These are phyloP conservation scores for Sinhomidia bicolor DNA, from an alignment of 2,888 invertebrate genomes.

Conservation along the genomic window DNA sequence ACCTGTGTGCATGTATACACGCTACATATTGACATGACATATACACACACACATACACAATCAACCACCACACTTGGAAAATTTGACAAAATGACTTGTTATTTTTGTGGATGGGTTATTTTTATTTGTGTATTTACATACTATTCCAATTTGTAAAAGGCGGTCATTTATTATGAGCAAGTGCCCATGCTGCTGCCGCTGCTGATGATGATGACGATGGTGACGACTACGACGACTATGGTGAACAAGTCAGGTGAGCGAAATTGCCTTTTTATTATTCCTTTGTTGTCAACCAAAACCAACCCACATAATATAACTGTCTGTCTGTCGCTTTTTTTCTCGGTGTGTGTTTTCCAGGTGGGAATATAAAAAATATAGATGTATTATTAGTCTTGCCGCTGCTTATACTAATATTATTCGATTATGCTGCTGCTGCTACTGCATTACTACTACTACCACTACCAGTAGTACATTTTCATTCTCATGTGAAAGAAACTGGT, in stretches of 20 bases:
- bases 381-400: too few relatives aligned
- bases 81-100: slow-evolving; percentile 27
- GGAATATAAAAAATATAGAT: too few relatives aligned
- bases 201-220: not conserved
- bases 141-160: slow-evolving; percentile 34
- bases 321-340: not conserved
- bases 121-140: not conserved
- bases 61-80: not conserved
- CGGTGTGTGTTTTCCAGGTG: not conserved
- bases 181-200: not conserved
- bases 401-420: not conserved
- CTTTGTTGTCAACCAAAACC: slow-evolving; percentile 37
- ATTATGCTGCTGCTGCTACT: not conserved
- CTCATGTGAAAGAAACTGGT: slow-evolving; percentile 31
- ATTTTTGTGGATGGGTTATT: not conserved
- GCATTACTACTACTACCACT: not conserved
- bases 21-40: too few relatives aligned
- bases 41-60: not conserved
- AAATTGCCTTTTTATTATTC: slow-evolving; percentile 28
- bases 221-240: not conserved
- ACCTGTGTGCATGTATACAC: not conserved
- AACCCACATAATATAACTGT: not conserved
- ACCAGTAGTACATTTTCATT: not conserved
- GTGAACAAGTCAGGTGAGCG: slow-evolving; percentile 53
- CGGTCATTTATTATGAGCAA: slow-evolving; percentile 36